These are phyloP conservation scores for Pristionchus mayeri DNA, from an alignment of 2,888 invertebrate genomes.

Conservation along the genomic window DNA sequence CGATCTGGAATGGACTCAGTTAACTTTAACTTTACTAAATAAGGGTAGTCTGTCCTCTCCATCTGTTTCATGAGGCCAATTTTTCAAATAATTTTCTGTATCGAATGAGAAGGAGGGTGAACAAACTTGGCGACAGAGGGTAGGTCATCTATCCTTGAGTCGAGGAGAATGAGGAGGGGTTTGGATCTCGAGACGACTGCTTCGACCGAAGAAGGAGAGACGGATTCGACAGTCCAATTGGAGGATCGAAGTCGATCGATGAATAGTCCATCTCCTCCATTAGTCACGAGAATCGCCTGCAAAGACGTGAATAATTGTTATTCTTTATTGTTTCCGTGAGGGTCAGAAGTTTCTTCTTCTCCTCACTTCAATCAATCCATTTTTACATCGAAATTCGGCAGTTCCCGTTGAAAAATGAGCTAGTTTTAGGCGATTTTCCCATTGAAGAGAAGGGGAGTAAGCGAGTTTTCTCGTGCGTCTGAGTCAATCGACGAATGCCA, in stretches of 20 bases:
- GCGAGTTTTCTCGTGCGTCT: not conserved
- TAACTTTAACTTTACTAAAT: not conserved
- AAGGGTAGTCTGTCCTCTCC: not conserved
- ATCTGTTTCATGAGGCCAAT: not conserved
- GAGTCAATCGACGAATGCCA: not conserved
- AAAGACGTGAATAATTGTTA: not conserved
- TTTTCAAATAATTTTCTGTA: too few species aligned
- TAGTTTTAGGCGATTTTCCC: not conserved
- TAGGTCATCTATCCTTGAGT: slow-evolving; percentile 66
- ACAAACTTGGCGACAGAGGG: slow-evolving; percentile 66
- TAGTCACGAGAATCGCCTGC: slow-evolving; percentile 42
- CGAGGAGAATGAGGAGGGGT: slow-evolving; percentile 69
- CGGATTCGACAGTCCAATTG: slow-evolving; percentile 39
- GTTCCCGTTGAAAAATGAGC: slow-evolving; percentile 17
- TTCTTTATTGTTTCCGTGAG: not conserved
- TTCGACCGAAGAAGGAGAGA: slow-evolving; percentile 23
- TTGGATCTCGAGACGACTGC: slow-evolving; percentile 60
- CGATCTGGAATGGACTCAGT: slow-evolving; percentile 42
- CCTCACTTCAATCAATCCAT: not conserved
- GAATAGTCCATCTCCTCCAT: slow-evolving; percentile 42
- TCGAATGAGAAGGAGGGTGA: not conserved
- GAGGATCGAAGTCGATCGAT: slow-evolving; percentile 39
- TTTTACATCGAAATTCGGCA: not conserved
- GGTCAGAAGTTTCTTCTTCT: not conserved
- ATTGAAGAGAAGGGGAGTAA: not conserved